Evolutionary conservation across 2,113 vertebrate genomes (phyloP).

Genomic region (Saguinus imperator): DNA sequence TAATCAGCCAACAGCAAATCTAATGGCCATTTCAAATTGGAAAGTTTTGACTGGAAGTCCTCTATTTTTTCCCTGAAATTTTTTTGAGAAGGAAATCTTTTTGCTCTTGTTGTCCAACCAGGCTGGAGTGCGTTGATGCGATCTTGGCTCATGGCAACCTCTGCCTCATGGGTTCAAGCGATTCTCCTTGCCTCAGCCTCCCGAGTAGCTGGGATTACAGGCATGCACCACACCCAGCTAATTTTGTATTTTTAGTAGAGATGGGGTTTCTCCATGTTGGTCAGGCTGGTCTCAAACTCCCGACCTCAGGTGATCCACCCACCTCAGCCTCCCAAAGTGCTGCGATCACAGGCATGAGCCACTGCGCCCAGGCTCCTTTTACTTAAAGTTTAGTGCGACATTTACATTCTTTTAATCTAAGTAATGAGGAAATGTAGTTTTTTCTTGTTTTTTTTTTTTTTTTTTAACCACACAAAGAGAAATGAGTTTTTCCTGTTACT

Average conservation of each 20-base stretch:
- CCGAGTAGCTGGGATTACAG: too few species aligned
- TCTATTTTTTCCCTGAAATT: not conserved
- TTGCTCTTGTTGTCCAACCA: not conserved
- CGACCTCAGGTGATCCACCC: too few species aligned
- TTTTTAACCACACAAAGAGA: not conserved
- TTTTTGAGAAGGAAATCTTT: not conserved
- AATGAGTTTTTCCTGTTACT: not conserved
- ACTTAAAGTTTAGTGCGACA: constrained; percentile 20
- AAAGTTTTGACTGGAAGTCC: constrained; percentile 24
- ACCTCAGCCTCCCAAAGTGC: too few species aligned
- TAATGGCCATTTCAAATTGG: constrained; percentile 12
- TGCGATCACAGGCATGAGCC: too few species aligned
- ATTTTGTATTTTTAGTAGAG: too few species aligned
- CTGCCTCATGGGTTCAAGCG: too few species aligned
- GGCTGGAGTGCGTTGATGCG: not conserved
- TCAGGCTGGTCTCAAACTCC: too few species aligned
- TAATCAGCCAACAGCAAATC: not conserved
- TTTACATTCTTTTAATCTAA: not conserved
- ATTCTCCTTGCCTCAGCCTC: too few species aligned
- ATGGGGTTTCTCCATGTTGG: too few species aligned
- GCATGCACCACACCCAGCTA: too few species aligned
- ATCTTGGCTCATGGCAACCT: too few species aligned
- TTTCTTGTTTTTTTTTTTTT: not conserved
- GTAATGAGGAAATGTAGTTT: not conserved
- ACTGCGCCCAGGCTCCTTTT: not conserved